phyloP scores from a whole-genome alignment of 2,113 vertebrate genomes.

The Oryzias javanicus region DNA sequence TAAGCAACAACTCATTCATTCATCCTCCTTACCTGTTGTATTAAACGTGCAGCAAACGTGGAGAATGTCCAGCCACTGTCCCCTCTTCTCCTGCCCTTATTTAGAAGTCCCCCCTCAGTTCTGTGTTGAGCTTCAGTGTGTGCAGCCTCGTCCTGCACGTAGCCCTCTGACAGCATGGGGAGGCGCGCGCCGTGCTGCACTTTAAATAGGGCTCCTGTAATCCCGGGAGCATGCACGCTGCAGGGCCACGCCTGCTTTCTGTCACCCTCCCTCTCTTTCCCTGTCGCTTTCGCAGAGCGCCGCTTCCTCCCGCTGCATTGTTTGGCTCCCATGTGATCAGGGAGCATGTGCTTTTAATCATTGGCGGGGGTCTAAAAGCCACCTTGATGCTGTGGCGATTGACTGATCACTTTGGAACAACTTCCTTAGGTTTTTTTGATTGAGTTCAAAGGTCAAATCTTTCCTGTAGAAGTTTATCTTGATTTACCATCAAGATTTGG shows the following conservation, averaged over 20 bases:
- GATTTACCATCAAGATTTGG: no score
- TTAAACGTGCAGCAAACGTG: neutral
- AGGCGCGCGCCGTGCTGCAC: constrained; percentile 45
- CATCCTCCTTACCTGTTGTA: constrained; percentile 33
- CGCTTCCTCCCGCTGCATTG: constrained; percentile 16
- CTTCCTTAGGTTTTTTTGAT: neutral
- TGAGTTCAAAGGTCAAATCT: no score
- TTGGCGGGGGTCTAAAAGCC: neutral
- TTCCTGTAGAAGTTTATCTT: no score
- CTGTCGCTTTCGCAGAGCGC: neutral
- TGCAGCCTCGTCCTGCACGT: neutral
- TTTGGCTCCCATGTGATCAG: constrained; percentile 19
- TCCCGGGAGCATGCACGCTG: constrained; percentile 42
- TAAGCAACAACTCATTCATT: no score
- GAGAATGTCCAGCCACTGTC: neutral
- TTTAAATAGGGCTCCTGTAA: constrained; percentile 69
- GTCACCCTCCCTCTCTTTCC: constrained; percentile 5
- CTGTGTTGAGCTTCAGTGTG: constrained; percentile 1
- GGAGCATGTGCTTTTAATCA: constrained; percentile 16
- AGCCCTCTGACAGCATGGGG: constrained; percentile 21
- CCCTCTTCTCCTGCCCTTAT: constrained; percentile 13
- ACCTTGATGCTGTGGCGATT: neutral
- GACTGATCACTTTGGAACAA: no score
- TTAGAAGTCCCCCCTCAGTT: neutral
- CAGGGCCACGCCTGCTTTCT: constrained; percentile 48